Evolutionary conservation across 2,888 invertebrate genomes (phyloP), one percentile per base, ranked within the genome.

Genomic region (Xanthorhoe designata): DNA sequence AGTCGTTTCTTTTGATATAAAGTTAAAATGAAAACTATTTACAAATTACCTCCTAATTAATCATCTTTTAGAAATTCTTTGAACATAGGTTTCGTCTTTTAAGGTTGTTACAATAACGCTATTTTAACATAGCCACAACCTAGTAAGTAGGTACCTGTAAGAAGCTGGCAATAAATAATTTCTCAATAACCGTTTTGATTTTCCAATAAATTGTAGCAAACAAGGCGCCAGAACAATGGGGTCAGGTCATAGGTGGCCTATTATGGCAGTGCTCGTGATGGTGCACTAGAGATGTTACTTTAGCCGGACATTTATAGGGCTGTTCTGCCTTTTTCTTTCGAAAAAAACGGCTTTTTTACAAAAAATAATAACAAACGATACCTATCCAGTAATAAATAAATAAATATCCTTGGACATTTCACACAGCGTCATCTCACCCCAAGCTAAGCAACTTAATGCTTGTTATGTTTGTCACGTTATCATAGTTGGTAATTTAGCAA

Each of bases 201-300:
- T 59, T 56, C 66, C 64, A 72, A 74, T 74, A 74, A 71, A 74
- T 71, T 64, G 60, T 65, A 68, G 60, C 69, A 69, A 70, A 72
- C 69, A 65, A 69, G 65, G 69, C 68, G 66, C 64, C 66, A 65
- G 66, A 74, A 78, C 73, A 72, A 71, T 70, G 78, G 71, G 71
- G 77, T 64, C 73, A 76, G 81, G 79, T 84, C 78, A 79, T 77
- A 79, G 78, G 78, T 77, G 76, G 78, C 77, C 65, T 70, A 69
- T 82, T 83, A 78, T 80, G 72, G 78, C 80, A 81, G 68, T 79
- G 76, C 80, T 83, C 81, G 78, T 76, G 81, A 78, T 79, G 78
- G 79, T 79, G 83, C 3, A 15, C 53, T 66, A 58, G 61, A 38
- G 64, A 6, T 55, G 54, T 5, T 18, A 7, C n/a, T 9, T 17